A percentile compares a stretch with the other conserved stretches of the same genome.
Conservation (phyloP, 2,113 vertebrate genomes). For the Edolisoma coerulescens region DNA sequence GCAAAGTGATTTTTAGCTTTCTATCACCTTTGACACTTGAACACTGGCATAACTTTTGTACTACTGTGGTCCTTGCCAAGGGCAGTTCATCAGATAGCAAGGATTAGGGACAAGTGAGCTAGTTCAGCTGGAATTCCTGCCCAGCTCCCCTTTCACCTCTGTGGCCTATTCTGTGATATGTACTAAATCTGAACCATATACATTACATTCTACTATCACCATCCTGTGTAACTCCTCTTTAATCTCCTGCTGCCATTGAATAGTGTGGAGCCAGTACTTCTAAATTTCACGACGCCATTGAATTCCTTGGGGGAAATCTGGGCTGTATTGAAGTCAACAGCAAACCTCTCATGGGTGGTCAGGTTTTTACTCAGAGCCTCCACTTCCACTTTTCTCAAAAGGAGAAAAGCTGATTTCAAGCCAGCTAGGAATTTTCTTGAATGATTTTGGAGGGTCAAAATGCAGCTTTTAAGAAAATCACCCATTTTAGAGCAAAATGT, state of each 20-base stretch:
- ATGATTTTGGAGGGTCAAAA: background rate
- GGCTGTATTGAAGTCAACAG: slow-evolving; percentile 6
- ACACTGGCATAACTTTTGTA: slow-evolving; percentile 14
- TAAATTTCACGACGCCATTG: background rate
- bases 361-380: background rate
- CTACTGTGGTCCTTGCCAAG: background rate
- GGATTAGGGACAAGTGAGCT: slow-evolving; percentile 3
- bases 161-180: background rate
- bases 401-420: background rate
- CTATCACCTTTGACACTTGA: slow-evolving; percentile 21
- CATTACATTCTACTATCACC: slow-evolving; percentile 23
- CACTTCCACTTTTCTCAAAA: background rate
- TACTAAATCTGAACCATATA: slow-evolving; percentile 25
- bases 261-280: slow-evolving; percentile 41
- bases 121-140: slow-evolving; percentile 41
- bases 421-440: background rate
- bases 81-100: slow-evolving; percentile 16
- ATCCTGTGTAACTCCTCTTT: slow-evolving; percentile 34
- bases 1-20: slow-evolving; percentile 41
- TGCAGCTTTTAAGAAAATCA: background rate
- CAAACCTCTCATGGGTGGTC: slow-evolving; percentile 39
- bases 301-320: slow-evolving; percentile 35
- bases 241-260: slow-evolving; percentile 50
- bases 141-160: slow-evolving; percentile 32
- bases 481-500: background rate